Evolutionary conservation across 37 sponge, comb jelly and placozoan genomes (phyloP).

Genomic region (Hormiphora californensis): DNA sequence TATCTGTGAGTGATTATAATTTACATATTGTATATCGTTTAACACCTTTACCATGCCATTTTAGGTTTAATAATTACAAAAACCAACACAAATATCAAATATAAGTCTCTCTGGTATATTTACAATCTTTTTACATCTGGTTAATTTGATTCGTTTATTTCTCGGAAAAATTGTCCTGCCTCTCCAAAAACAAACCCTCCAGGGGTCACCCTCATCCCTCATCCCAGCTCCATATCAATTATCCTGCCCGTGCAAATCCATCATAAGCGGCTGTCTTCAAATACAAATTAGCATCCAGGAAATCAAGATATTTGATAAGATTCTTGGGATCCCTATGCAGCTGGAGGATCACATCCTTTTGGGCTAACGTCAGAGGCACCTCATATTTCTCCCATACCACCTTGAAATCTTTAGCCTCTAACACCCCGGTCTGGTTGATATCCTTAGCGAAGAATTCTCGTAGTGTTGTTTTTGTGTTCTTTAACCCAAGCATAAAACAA

Average conservation of each 20-base stretch:
- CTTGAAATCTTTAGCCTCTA: conserved; percentile 9
- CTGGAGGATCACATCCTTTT: not conserved
- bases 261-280: conserved; percentile 36
- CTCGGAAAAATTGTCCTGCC: no score
- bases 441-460: conserved; percentile 47
- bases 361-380: conserved; percentile 13
- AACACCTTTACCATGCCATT: no score
- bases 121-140: no score
- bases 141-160: no score
- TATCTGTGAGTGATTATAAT: no score
- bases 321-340: not conserved
- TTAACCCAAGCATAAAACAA: conserved; percentile 12
- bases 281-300: conserved; percentile 52
- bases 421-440: conserved; percentile 29
- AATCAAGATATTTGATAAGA: conserved; percentile 33
- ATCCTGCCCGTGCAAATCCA: conserved; percentile 9
- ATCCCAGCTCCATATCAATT: no score
- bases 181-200: no score
- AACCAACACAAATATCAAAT: no score
- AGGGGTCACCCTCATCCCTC: no score
- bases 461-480: conserved; percentile 50
- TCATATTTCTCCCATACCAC: not conserved
- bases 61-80: no score
- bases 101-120: no score
- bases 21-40: no score